Base-by-base conservation (phyloP, 2,888 invertebrate species). In the Chrysomela aeneicollis region DNA sequence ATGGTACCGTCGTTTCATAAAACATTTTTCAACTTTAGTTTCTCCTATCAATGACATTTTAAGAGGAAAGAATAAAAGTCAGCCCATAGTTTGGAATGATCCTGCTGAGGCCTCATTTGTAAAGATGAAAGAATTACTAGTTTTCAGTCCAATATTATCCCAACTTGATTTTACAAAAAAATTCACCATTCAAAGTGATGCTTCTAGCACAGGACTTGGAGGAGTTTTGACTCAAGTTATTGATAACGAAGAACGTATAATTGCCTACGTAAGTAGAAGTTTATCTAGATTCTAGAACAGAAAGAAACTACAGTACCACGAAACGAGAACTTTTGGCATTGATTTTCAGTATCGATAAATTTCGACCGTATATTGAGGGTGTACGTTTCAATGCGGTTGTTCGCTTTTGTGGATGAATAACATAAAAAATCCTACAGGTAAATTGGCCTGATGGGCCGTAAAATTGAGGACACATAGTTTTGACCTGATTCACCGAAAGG, bases 381-480 rank as follows among this genome's bases (percentile, higher is more conserved):
- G 15, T 12, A 3, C 18, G 18, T 12, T 42, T 37, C 46, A 55
- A 17, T 9, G 46, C 21, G 8, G 19, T 55, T 19, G n/a, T n/a
- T n/a, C n/a, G n/a, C n/a, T n/a, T n/a, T n/a, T n/a, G n/a, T n/a
- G n/a, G n/a, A n/a, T n/a, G n/a, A n/a, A n/a, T n/a, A n/a, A n/a
- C n/a, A n/a, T n/a, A n/a, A n/a, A n/a, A n/a, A n/a, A n/a, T n/a
- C 55, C 58, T 15, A 26, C 46, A 17, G 58, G 58, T 47, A 49
- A 58, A 26, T 15, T 58, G 1, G 26, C 21, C 5, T 3, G 49
- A n/a, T 58, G 58, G 49, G 46, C 49, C 46, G n/a, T n/a, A n/a
- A n/a, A n/a, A n/a, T n/a, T n/a, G n/a, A n/a, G n/a, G n/a, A n/a
- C n/a, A n/a, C n/a, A 47, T 58, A 47, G 47, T 2, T 58, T 58